Evolutionary conservation across 1,140 invertebrate species (phyloP).

Genomic region (Drosophila sucinea): DNA sequence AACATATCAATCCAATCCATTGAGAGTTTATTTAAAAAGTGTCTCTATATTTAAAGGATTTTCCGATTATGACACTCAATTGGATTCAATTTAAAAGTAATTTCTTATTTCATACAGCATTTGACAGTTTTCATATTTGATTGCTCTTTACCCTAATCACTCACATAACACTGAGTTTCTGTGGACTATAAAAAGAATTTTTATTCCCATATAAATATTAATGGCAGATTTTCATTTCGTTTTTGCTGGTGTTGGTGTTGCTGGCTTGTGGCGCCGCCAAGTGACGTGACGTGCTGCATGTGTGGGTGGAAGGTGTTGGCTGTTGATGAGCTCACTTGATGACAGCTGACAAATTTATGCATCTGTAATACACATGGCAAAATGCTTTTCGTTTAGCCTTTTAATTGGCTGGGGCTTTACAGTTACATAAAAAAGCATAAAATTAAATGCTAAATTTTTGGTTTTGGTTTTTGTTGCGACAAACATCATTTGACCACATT

Average conservation of each 20-base stretch:
- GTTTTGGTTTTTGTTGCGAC: constrained; percentile 29
- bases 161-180: background rate
- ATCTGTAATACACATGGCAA: constrained; percentile 34
- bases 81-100: too few relatives aligned
- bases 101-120: too few relatives aligned
- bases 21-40: too few relatives aligned
- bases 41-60: too few relatives aligned
- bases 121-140: too few relatives aligned
- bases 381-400: constrained; percentile 29
- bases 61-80: too few relatives aligned
- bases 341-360: constrained; percentile 73
- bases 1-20: too few relatives aligned
- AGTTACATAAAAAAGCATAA: constrained; percentile 29
- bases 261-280: constrained; percentile 13
- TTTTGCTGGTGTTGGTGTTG: background rate
- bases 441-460: constrained; percentile 19
- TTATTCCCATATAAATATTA: constrained; percentile 2
- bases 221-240: constrained; percentile 2
- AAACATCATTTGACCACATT: constrained; percentile 30
- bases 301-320: constrained; percentile 21
- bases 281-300: constrained; percentile 30
- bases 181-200: background rate
- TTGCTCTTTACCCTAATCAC: background rate
- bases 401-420: constrained; percentile 52
- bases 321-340: constrained; percentile 28